These are phyloP conservation scores for Trissolcus japonicus DNA, from an alignment of 2,888 invertebrate genomes.

Conservation along the genomic window DNA sequence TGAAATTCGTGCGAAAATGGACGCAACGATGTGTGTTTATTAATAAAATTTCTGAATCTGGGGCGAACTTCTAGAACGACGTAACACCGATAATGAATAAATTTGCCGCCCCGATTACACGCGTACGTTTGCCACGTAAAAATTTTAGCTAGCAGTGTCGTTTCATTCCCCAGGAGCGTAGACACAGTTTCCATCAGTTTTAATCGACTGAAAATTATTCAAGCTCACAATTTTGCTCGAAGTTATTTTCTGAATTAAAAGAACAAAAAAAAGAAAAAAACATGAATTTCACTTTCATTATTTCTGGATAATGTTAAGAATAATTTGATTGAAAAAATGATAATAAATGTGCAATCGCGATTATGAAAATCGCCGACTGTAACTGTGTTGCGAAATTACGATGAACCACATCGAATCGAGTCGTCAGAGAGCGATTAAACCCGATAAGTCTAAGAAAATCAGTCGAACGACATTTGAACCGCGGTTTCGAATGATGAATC, in stretches of 20 bases:
- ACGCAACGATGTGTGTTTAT: slow-evolving; percentile 14
- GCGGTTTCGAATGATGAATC: slow-evolving; percentile 13
- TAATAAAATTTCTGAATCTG: slow-evolving; percentile 28
- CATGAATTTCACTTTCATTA: too few species aligned
- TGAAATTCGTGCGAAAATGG: not conserved
- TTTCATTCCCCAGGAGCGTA: slow-evolving; percentile 61
- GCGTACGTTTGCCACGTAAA: slow-evolving; percentile 65
- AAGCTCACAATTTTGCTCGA: not conserved
- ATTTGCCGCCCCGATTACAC: slow-evolving; percentile 23
- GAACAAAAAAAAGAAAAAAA: too few species aligned
- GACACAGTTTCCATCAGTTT: slow-evolving; percentile 53
- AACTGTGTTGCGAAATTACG: too few species aligned
- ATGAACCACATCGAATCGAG: too few species aligned
- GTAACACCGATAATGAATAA: slow-evolving; percentile 36
- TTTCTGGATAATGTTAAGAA: too few species aligned
- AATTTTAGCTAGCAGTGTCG: slow-evolving; percentile 67
- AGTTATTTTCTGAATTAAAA: too few species aligned
- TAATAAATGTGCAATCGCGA: too few species aligned
- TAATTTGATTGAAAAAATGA: too few species aligned
- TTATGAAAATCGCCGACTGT: too few species aligned
- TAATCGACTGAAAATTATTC: slow-evolving; percentile 61
- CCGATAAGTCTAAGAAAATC: not conserved
- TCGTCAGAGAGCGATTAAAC: too few species aligned
- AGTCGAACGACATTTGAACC: not conserved
- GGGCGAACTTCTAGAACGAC: slow-evolving; percentile 6